Evolutionary conservation across 2,797 vertebrate genomes (phyloP).

Genomic region (Hafferia zeledoni): DNA sequence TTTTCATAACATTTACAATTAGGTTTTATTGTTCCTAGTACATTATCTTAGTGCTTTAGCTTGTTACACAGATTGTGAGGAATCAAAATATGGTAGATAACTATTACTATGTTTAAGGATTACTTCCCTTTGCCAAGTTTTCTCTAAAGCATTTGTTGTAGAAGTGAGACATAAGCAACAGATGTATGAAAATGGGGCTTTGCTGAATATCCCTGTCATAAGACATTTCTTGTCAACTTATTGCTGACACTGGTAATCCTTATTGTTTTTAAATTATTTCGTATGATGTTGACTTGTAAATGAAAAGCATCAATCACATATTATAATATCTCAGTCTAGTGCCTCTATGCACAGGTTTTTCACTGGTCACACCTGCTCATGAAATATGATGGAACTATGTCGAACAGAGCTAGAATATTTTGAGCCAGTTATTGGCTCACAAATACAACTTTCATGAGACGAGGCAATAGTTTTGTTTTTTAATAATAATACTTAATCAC

Average conservation of each 20-base stretch:
- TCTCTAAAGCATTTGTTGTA: neutral
- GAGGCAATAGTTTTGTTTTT: accelerated
- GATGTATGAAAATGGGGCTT: neutral
- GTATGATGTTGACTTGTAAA: neutral
- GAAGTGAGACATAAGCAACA: neutral
- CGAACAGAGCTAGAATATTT: neutral
- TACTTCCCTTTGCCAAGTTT: neutral
- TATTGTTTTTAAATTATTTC: neutral
- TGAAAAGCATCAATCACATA: neutral
- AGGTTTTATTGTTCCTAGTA: neutral
- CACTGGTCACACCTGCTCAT: neutral
- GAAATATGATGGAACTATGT: neutral
- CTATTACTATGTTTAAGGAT: neutral
- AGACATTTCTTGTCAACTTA: neutral
- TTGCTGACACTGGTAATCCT: neutral
- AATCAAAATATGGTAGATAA: neutral
- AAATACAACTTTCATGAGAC: neutral
- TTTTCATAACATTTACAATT: neutral
- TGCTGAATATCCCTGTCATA: neutral
- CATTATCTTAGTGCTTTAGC: neutral
- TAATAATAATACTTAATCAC: neutral
- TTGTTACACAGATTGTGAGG: neutral
- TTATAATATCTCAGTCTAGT: neutral
- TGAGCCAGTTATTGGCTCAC: neutral
- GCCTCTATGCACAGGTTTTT: neutral